Base-by-base conservation (phyloP, 2,797 vertebrate genomes). In the Macroramphosus scolopax region DNA sequence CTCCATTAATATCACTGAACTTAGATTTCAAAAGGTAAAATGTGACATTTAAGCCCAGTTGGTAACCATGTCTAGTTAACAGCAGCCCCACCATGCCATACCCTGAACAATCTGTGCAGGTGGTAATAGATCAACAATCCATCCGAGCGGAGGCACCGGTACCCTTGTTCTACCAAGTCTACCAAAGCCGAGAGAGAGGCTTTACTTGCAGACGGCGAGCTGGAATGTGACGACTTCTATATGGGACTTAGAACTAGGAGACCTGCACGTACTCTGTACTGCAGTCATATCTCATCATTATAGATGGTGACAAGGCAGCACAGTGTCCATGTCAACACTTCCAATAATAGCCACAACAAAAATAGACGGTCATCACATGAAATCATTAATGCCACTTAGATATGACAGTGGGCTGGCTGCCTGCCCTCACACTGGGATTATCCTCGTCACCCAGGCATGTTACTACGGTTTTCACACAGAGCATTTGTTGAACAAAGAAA, bases 371-470 rank as follows among this genome's bases (percentile, higher is more conserved):
- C 59, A 67, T 78, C 72, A 81, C 69, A 78, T 80, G 84, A 85
- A 89, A 86, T 87, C 68, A 77, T 80, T 88, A 83, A 87, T 72
- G 63, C 53, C 79, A 86, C 63, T 85, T 83, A 81, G 67, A 85
- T 63, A 72, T 68, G 74, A 82, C 56, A 57, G 68, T 38, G 20
- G 30, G 40, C 36, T 75, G 61, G 52, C 51, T 14, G 56, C 58
- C 25, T 8, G 26, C 24, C 31, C n/a, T 36, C 37, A 43, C 63
- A 40, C 60, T 34, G 33, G 65, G 36, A 77, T 79, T 78, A 75
- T 63, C 31, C 31, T 17, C 26, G 3, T 37, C 31, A 28, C 26
- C 46, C 16, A 7, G 34, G 25, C 6, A 60, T 32, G 6, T 38
- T 35, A 1, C 41, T 8, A 17, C 3, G 20, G 32, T 36, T 61